Base-by-base conservation (phyloP, 2,113 vertebrate genomes). In the Tenrec ecaudatus region DNA sequence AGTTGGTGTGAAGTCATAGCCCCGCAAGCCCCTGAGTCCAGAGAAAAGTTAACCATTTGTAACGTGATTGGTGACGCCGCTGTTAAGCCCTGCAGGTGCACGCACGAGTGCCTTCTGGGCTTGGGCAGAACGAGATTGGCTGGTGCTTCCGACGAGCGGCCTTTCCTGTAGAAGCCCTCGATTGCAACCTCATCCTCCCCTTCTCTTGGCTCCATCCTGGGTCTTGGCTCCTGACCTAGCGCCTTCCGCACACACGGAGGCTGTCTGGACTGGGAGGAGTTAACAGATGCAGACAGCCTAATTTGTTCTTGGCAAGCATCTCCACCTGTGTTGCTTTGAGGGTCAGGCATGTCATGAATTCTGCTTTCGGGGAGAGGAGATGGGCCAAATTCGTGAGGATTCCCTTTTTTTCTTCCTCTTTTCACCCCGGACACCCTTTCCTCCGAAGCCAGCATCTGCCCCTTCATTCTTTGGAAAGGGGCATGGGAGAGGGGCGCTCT, bases 281-380 rank as follows among this genome's bases (percentile, higher is more conserved):
- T 92, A 90, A 86, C 93, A 96, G 60, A 96, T 95, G 62, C 92
- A 97, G 98, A 96, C 97, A 95, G 93, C 40, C 94, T 97, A 93
- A 97, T 98, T 97, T 96, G 96, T 97, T 97, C 96, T 97, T 98
- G 97, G 98, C 97, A 96, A 80, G 86, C 73, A 5, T 89, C 69
- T 77, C 23, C 57, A 60, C 93, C 92, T 95, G 64, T 84, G 84
- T 96, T 96, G 82, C 95, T 95, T 25, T 90, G 40, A 16, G 53
- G 96, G 93, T 97, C 96, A 95, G 86, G 95, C 95, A 82, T 94
- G 89, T 93, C 97, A 93, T 94, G 87, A 93, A 80, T 33, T 97
- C 14, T 47, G 57, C 90, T 86, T 96, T 95, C 95, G 64, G 96
- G 93, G 83, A 53, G 40, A 91, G 79, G 96, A 88, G 64, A 94